Percentiles rank a stretch among this genome's conserved stretches.
Conservation (phyloP, 2,113 vertebrate genomes). For the Cynoglossus semilaevis region DNA sequence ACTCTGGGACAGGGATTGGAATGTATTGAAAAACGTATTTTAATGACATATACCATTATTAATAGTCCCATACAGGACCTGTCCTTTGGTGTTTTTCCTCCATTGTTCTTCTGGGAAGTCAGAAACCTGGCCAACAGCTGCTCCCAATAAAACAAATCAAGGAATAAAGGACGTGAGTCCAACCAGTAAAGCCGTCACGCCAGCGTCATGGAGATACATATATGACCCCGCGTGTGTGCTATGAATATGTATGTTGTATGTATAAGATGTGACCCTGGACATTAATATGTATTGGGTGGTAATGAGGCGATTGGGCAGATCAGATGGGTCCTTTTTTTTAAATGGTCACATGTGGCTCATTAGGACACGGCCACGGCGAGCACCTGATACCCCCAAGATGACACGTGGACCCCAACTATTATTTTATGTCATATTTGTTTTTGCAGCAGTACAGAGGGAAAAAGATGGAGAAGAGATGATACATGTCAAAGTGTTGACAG, state of each 20-base stretch:
- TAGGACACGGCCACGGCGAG: constrained; percentile 55
- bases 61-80: background rate
- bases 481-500: constrained; percentile 3
- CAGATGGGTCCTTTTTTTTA: constrained; percentile 74
- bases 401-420: constrained; percentile 49
- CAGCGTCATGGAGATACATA: constrained; percentile 56
- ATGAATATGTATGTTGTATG: constrained; percentile 76
- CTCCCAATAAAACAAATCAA: constrained; percentile 36
- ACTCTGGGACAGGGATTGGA: too few species aligned
- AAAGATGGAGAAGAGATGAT: background rate
- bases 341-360: constrained; percentile 77
- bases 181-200: constrained; percentile 44
- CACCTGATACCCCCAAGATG: constrained; percentile 70
- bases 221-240: constrained; percentile 61
- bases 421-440: constrained; percentile 44
- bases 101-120: background rate
- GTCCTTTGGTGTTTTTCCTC: background rate
- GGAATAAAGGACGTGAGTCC: constrained; percentile 22
- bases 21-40: background rate
- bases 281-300: constrained; percentile 77
- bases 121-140: constrained; percentile 14
- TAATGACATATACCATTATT: background rate
- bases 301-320: constrained; percentile 72
- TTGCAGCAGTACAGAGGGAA: background rate
- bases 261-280: constrained; percentile 72